These are phyloP conservation scores for Xylota segnis DNA, from an alignment of 2,888 invertebrate genomes.

Conservation along the genomic window DNA sequence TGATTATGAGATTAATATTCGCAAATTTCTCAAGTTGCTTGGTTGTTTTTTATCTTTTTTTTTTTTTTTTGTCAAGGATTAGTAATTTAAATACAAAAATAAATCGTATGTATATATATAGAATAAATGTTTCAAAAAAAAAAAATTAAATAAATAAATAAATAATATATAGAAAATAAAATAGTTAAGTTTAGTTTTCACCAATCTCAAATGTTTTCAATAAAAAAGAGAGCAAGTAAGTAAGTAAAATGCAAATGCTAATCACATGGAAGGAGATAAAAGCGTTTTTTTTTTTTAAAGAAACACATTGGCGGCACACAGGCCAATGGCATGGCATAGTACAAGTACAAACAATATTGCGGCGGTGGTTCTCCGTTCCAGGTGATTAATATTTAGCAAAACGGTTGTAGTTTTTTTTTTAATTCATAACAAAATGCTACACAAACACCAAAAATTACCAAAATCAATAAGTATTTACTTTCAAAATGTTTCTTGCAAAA, in stretches of 20 bases:
- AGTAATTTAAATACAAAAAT: constrained; percentile 66
- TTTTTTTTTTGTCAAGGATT: constrained; percentile 55
- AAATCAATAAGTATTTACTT: constrained; percentile 76
- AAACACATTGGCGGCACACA: too few species aligned
- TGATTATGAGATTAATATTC: constrained; percentile 70
- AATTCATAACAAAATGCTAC: constrained; percentile 81
- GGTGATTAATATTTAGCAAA: constrained; percentile 62
- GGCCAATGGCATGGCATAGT: too few species aligned
- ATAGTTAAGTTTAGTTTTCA: constrained; percentile 75
- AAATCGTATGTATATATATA: constrained; percentile 58
- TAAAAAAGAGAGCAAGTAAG: constrained; percentile 76
- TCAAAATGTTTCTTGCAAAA: constrained; percentile 75
- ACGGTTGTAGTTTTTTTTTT: constrained; percentile 65
- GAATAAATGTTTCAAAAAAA: constrained; percentile 71
- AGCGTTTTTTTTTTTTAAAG: constrained; percentile 27
- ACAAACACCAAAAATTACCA: constrained; percentile 81
- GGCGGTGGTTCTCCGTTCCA: constrained; percentile 52
- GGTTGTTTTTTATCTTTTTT: constrained; percentile 34
- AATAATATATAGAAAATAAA: constrained; percentile 42
- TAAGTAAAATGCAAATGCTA: constrained; percentile 66
- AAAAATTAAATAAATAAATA: too few species aligned
- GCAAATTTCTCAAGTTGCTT: constrained; percentile 65
- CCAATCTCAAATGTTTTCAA: constrained; percentile 77
- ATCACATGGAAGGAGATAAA: constrained; percentile 59
- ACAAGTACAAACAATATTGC: constrained; percentile 26